Percentiles rank a stretch among this genome's conserved stretches.
Conservation (phyloP, 2,113 vertebrate genomes). For the Lates calcarifer region DNA sequence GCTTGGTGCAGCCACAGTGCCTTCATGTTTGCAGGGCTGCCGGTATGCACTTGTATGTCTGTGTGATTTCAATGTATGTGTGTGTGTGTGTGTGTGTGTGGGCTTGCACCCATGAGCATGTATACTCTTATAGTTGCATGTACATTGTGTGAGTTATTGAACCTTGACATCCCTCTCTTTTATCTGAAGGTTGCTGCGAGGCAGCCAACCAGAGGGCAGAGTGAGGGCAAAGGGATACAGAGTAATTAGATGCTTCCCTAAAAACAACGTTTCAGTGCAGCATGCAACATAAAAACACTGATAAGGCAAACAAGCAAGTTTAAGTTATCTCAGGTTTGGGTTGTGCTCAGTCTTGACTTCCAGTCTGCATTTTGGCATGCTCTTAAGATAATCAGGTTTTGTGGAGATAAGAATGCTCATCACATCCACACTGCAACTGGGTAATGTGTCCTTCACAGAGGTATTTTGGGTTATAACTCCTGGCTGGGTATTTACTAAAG, state of each 20-base stretch:
- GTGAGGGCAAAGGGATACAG: slow-evolving; percentile 39
- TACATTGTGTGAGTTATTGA: slow-evolving; percentile 61
- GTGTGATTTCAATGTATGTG: background rate
- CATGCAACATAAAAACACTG: slow-evolving; percentile 39
- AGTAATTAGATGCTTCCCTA: slow-evolving; percentile 64
- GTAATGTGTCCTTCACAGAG: slow-evolving; percentile 21
- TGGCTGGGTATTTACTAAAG: slow-evolving; percentile 19
- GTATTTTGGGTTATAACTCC: slow-evolving; percentile 6
- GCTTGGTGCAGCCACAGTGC: background rate
- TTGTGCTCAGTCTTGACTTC: slow-evolving; percentile 16
- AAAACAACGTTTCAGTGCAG: slow-evolving; percentile 44
- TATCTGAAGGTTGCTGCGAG: slow-evolving; percentile 55
- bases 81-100: slow-evolving; percentile 31
- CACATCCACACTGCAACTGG: slow-evolving; percentile 25
- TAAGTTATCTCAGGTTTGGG: background rate
- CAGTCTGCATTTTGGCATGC: slow-evolving; percentile 19
- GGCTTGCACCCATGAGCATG: slow-evolving; percentile 1
- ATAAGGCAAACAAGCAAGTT: slow-evolving; percentile 41
- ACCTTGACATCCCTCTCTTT: slow-evolving; percentile 63
- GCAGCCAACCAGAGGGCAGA: slow-evolving; percentile 65
- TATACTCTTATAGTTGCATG: slow-evolving; percentile 23
- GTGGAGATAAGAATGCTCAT: slow-evolving; percentile 27
- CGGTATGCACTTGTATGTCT: slow-evolving; percentile 25
- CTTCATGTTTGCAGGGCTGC: background rate
- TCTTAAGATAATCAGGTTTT: slow-evolving; percentile 48